A percentile compares a stretch with the other conserved stretches of the same genome.
These are phyloP conservation scores for Cynoglossus semilaevis DNA, from an alignment of 2,113 vertebrate genomes.

Conservation along the genomic window DNA sequence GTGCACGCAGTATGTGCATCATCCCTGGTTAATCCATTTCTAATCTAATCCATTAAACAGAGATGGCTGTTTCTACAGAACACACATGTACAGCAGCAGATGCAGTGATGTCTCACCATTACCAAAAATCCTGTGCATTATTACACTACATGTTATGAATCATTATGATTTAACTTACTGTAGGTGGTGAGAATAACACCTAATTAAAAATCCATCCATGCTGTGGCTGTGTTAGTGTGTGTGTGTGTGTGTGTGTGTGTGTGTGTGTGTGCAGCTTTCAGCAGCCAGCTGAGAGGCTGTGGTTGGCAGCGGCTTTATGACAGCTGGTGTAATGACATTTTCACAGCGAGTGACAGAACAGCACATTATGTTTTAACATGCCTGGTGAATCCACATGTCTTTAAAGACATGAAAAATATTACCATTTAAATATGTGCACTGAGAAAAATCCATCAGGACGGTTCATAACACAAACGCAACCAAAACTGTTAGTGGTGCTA, in stretches of 20 bases:
- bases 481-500: too few species aligned
- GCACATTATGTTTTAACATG: conserved; percentile 54
- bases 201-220: conserved; percentile 47
- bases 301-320: conserved; percentile 56
- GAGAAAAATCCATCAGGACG: too few species aligned
- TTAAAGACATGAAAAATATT: background rate
- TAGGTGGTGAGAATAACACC: conserved; percentile 31
- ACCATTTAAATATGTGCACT: too few species aligned
- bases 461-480: too few species aligned
- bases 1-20: conserved; percentile 25
- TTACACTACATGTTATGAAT: conserved; percentile 44
- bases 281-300: conserved; percentile 53
- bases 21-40: conserved; percentile 62
- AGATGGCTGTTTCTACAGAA: conserved; percentile 33
- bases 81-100: conserved; percentile 50
- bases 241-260: conserved; percentile 4
- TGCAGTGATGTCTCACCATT: conserved; percentile 30
- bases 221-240: conserved; percentile 9
- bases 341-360: conserved; percentile 56
- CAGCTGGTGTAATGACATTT: conserved; percentile 74
- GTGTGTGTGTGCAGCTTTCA: conserved; percentile 24
- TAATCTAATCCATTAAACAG: conserved; percentile 68
- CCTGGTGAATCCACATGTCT: conserved; percentile 37
- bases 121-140: conserved; percentile 22
- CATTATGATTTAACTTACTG: conserved; percentile 31